These are phyloP conservation scores for Heterotilapia buettikoferi DNA, from an alignment of 2,113 vertebrate species.

Conservation along the genomic window DNA sequence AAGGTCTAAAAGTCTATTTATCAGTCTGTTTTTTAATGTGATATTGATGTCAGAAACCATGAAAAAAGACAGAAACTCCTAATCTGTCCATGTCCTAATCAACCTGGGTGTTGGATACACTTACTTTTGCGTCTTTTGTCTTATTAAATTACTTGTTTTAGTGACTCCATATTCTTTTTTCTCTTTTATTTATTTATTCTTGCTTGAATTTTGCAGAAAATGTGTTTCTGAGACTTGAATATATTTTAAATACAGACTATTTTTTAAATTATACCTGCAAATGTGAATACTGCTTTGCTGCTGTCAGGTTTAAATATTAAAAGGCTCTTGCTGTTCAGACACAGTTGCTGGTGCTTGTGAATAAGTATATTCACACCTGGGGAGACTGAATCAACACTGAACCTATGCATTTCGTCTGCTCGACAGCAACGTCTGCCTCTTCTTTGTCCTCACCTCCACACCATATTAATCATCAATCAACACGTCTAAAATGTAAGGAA, in stretches of 20 bases:
- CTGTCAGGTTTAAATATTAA: background rate
- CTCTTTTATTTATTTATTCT: background rate
- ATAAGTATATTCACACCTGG: background rate
- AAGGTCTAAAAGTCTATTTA: background rate
- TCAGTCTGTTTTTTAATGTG: background rate
- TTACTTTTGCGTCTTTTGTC: background rate
- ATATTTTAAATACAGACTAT: background rate
- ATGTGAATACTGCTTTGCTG: background rate
- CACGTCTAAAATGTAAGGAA: background rate
- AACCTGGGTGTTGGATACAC: background rate
- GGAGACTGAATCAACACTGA: background rate
- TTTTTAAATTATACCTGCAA: background rate
- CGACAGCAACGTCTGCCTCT: background rate
- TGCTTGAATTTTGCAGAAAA: background rate
- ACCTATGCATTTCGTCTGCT: background rate
- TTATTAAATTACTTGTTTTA: background rate
- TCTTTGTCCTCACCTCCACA: background rate
- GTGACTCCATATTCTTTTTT: background rate
- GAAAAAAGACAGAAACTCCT: background rate
- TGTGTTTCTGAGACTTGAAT: background rate
- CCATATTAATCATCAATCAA: background rate
- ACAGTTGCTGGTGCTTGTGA: background rate
- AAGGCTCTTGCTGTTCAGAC: background rate
- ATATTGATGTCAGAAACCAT: background rate
- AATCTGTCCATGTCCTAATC: background rate